phyloP scores from a whole-genome alignment of 2,797 vertebrate species.

The Gila robusta region DNA sequence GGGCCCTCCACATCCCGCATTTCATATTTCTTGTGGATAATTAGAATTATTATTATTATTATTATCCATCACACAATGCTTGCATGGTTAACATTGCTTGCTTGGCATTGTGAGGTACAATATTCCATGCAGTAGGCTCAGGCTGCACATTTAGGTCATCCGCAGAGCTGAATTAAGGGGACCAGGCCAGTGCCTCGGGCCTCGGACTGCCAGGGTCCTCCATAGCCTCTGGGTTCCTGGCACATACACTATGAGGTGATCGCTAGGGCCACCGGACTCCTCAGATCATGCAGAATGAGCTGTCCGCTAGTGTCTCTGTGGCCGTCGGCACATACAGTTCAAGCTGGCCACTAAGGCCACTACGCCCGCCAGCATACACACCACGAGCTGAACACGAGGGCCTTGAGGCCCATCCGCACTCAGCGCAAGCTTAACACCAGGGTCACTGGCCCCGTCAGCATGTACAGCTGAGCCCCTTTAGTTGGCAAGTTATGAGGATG shows the following conservation, averaged over 20 bases:
- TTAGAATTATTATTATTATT: too few species aligned
- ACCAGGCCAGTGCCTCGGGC: not conserved
- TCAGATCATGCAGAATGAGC: conserved; percentile 7
- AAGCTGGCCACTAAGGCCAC: not conserved
- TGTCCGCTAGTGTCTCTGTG: not conserved
- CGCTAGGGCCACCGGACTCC: not conserved
- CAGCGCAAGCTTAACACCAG: not conserved
- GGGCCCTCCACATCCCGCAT: too few species aligned
- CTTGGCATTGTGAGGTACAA: not conserved
- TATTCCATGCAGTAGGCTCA: not conserved
- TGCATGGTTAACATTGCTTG: not conserved
- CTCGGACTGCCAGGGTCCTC: not conserved
- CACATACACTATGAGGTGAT: conserved; percentile 5
- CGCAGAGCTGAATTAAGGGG: not conserved
- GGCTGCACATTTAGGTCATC: not conserved
- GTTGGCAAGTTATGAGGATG: not conserved
- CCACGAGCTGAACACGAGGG: not conserved
- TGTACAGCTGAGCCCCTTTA: conserved; percentile 31
- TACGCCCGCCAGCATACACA: not conserved
- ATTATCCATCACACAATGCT: not conserved
- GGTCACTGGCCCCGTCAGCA: conserved; percentile 2
- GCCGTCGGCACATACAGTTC: not conserved
- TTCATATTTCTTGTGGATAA: too few species aligned
- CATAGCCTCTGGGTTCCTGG: not conserved
- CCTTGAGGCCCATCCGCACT: not conserved